Evolutionary conservation across 2,888 invertebrate species (phyloP).

Genomic region (Chaitophorus viminalis): DNA sequence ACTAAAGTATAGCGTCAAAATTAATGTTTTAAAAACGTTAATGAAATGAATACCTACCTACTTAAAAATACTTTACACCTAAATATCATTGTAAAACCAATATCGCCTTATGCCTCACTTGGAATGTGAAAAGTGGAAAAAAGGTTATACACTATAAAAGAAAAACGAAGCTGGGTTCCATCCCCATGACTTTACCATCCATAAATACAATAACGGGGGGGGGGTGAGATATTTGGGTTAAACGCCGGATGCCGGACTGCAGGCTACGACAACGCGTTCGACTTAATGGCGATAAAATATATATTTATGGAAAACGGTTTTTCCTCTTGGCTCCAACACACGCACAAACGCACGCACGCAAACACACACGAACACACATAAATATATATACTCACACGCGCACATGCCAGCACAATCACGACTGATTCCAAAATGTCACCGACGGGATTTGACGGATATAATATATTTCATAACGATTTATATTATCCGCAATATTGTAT

Average conservation of each 20-base stretch:
- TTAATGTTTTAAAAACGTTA: too few species aligned
- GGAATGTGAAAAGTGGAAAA: background rate
- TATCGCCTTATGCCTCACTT: background rate
- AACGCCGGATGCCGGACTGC: too few species aligned
- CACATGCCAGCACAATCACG: background rate
- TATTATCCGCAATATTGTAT: slow-evolving; percentile 29
- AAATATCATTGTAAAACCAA: background rate
- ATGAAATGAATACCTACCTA: too few species aligned
- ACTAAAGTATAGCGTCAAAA: too few species aligned
- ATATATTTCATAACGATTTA: background rate
- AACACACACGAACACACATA: background rate
- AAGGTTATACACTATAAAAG: too few species aligned
- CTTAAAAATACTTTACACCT: background rate
- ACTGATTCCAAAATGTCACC: slow-evolving; percentile 18
- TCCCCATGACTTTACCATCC: too few species aligned
- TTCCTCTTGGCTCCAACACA: background rate
- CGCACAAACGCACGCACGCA: too few species aligned
- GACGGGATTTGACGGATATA: background rate
- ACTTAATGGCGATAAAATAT: background rate
- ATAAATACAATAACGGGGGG: too few species aligned
- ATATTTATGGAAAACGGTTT: background rate
- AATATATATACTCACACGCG: too few species aligned
- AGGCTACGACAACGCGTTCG: too few species aligned
- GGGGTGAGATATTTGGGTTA: too few species aligned
- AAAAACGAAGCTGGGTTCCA: too few species aligned